Evolutionary conservation across 2,888 invertebrate genomes (phyloP), one percentile per base, ranked within the genome.

Genomic region (Melieria crassipennis): DNA sequence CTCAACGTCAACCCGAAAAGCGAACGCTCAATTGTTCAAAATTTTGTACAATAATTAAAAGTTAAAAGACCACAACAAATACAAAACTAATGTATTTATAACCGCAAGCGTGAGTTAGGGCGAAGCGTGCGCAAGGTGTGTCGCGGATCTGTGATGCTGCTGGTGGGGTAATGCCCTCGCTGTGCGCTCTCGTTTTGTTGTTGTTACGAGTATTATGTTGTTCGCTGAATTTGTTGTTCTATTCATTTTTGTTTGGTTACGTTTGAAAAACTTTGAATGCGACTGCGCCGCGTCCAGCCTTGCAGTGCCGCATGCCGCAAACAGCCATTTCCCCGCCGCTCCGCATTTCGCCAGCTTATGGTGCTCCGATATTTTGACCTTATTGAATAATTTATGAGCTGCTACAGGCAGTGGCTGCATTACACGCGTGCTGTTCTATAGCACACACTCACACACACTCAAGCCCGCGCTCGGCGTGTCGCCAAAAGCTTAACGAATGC

Each of bases 331-430:
- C 2, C 30, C 30, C 30, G 30, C 16, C 16, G 16, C 16, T 16
- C 16, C 16, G 16, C 16, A 16, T 16, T 43, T 65, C 66, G 46
- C 45, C 46, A 42, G 10, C 58, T 16, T 60, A 56, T 65, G 48
- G 46, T 43, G 48, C 68, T 74, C 64, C 47, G 57, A 62, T 65
- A 48, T 62, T 58, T 61, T 72, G 74, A 74, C 74, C 74, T 74
- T 70, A 68, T 62, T 72, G 74, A 74, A 72, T 74, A 67, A 74
- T 74, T 72, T 68, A 72, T 74, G 70, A 72, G 74, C 30, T 58
- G 55, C 30, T 9, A 60, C 9, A 13, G 16, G 9, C 30, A 48
- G 43, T 30, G 64, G 7, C 58, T 5, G 4, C 43, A 42, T 47
- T 9, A 30, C 11, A 42, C 30, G 4, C 11, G 45, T 3, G 6